Evolutionary conservation across 2,888 invertebrate species (phyloP), one percentile per base, ranked within the genome.

Genomic region (Hecatera dysodea): DNA sequence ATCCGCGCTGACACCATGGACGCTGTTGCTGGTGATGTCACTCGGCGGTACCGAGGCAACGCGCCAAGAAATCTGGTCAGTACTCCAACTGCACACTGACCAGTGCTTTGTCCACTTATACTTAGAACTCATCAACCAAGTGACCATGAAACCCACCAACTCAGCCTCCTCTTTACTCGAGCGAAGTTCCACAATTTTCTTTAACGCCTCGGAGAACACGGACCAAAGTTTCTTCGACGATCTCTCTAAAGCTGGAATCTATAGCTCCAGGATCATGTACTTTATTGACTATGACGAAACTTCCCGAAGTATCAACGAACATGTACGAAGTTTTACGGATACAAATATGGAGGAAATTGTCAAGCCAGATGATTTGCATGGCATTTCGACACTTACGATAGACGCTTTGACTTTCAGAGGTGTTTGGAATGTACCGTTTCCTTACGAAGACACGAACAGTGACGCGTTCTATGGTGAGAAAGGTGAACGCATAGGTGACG

Each of bases 331-430:
- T 53, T 88, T 88, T 0, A 95, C 95, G 0, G 90, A 93, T 17
- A 91, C 91, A 48, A 87, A 88, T 2, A 92, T 95, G 2, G 89
- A 92, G 4, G 93, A 95, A 11, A 88, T 95, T 0, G 90, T 95
- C 0, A 82, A 88, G 0, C 83, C 94, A 0, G 82, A 70, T 7
- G 95, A 95, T 62, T 71, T 95, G 17, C 84, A 88, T 8, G 87
- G 87, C 0, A 87, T 90, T 0, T 69, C 80, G 0, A 52, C 93
- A 1, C 78, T 94, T 2, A 86, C 94, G 66, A 83, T 94, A 8
- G 95, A 95, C 63, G 93, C 93, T 4, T 68, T 95, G 48, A 94
- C 91, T 72, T 95, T 95, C 81, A 94, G 93, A 85, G 94, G 94
- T 1, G 64, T 83, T 2, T 96, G 95, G 95, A 86, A 87, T 39